Conservation (phyloP, 1,140 invertebrate species). For the Calephelis nemesis region DNA sequence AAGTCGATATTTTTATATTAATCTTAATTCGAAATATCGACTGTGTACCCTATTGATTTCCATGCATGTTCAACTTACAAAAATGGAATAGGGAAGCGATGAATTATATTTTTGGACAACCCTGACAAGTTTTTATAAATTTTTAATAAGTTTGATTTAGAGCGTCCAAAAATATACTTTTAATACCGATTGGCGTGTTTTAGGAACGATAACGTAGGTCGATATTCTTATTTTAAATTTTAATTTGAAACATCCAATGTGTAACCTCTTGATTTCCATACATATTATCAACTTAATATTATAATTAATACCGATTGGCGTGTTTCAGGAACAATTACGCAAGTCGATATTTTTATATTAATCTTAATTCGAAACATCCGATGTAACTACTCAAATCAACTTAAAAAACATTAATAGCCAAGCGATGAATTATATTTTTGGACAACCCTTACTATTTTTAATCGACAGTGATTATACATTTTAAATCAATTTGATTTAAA, state of each 20-base stretch:
- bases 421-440: constrained; percentile 8
- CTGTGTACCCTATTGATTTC: neutral
- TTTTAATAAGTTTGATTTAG: constrained; percentile 66
- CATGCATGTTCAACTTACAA: no score
- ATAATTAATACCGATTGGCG: constrained; percentile 23
- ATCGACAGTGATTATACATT: constrained; percentile 45
- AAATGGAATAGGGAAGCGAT: no score
- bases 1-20: neutral
- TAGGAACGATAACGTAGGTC: neutral
- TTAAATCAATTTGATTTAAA: constrained; percentile 64
- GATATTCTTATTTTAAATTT: neutral
- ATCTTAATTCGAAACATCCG: constrained; percentile 3
- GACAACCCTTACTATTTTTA: neutral
- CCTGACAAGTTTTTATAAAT: constrained; percentile 34
- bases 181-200: constrained; percentile 24
- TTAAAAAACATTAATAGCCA: no score
- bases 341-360: neutral
- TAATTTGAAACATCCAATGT: constrained; percentile 15
- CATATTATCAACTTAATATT: no score
- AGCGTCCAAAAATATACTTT: constrained; percentile 39
- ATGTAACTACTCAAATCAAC: no score
- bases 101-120: constrained; percentile 7
- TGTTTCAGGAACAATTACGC: constrained; percentile 13
- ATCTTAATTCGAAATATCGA: constrained; percentile 12
- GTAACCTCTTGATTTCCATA: no score